phyloP scores from a whole-genome alignment of 1,140 invertebrate species.

The Notospermus geniculatus region DNA sequence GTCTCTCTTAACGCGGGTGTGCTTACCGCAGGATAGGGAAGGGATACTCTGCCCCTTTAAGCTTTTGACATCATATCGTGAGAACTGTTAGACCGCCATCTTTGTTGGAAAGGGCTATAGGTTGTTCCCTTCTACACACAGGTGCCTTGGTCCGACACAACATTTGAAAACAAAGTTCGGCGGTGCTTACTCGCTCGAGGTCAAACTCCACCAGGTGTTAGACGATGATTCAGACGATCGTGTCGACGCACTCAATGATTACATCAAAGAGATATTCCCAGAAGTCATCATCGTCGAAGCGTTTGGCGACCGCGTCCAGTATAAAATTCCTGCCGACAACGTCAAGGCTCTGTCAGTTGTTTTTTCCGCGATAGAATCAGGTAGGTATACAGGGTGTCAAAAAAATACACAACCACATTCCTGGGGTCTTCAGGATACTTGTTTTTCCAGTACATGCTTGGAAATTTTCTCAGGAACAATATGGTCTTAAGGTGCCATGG shows the following conservation, averaged over 20 bases:
- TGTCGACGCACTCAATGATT: conserved; percentile 53
- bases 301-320: conserved; percentile 77
- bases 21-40: too few species aligned
- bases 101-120: too few species aligned
- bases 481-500: too few species aligned
- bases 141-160: conserved; percentile 56
- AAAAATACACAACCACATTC: too few species aligned
- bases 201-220: conserved; percentile 64
- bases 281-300: conserved; percentile 70
- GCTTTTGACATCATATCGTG: too few species aligned
- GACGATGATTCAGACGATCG: conserved; percentile 52
- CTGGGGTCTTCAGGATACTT: too few species aligned
- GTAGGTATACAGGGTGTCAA: conserved; percentile 58
- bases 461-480: too few species aligned
- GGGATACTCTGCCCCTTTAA: too few species aligned
- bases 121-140: conserved; percentile 12
- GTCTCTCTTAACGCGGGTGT: too few species aligned
- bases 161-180: conserved; percentile 56
- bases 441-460: too few species aligned
- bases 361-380: conserved; percentile 75
- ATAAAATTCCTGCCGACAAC: conserved; percentile 73
- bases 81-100: too few species aligned
- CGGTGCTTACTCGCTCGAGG: conserved; percentile 52
- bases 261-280: conserved; percentile 69
- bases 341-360: conserved; percentile 74